Conservation (phyloP, 2,113 vertebrate species). For the Macrotis lagotis region DNA sequence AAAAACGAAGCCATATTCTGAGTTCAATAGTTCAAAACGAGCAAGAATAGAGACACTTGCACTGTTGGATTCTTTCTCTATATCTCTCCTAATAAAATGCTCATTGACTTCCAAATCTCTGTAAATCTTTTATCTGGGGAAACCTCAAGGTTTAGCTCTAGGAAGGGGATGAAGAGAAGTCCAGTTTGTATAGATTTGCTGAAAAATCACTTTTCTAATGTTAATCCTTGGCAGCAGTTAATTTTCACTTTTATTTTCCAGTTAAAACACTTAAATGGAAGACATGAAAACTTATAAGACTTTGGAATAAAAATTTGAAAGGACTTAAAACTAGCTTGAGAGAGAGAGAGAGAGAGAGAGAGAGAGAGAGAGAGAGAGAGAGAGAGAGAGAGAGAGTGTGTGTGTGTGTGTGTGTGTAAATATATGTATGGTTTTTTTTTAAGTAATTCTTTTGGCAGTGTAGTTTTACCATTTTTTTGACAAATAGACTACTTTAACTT, state of each 20-base stretch:
- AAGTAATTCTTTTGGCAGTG: constrained; percentile 17
- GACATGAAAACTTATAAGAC: constrained; percentile 28
- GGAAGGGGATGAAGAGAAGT: constrained; percentile 43
- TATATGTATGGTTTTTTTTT: too few relatives aligned
- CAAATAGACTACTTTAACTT: constrained; percentile 36
- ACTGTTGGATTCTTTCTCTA: constrained; percentile 20
- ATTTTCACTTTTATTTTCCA: constrained; percentile 45
- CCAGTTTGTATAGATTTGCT: constrained; percentile 4
- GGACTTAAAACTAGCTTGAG: constrained; percentile 22
- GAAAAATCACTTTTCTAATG: constrained; percentile 36
- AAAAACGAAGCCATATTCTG: constrained; percentile 39
- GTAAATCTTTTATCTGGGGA: constrained; percentile 33
- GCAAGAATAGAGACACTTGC: not conserved
- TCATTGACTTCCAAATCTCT: not conserved
- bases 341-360: too few relatives aligned
- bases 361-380: too few relatives aligned
- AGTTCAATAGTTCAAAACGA: not conserved
- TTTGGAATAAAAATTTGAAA: constrained; percentile 7
- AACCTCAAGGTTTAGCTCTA: not conserved
- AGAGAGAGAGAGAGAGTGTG: too few relatives aligned
- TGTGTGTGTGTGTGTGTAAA: too few relatives aligned
- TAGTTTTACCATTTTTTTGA: constrained; percentile 42
- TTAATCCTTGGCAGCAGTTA: constrained; percentile 8
- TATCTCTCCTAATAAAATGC: constrained; percentile 24
- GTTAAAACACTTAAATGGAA: constrained; percentile 41